Conservation (phyloP, 2,113 vertebrate genomes). For the Triplophysa rosa region DNA sequence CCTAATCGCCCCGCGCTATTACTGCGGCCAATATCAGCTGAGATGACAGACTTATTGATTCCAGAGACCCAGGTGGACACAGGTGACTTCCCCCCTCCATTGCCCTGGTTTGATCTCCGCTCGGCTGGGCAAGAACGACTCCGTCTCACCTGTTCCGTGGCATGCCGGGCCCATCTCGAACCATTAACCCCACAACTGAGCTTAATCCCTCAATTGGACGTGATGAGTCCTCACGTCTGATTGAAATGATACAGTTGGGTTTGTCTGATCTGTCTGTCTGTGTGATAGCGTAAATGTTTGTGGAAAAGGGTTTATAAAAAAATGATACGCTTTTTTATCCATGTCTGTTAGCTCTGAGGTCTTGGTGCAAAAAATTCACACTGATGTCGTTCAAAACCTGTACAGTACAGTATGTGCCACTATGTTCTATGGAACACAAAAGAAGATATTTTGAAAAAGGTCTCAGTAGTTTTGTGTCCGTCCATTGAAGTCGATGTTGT, state of each 20-base stretch:
- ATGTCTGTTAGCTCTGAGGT: too few species aligned
- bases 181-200: constrained; percentile 31
- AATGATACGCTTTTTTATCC: too few species aligned
- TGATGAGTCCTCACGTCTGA: neutral
- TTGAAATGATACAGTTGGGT: neutral
- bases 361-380: too few species aligned
- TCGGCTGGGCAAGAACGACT: constrained; percentile 57
- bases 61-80: constrained; percentile 61
- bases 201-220: constrained; percentile 29
- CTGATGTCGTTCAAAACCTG: too few species aligned
- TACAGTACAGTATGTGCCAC: too few species aligned
- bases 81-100: constrained; percentile 40
- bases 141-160: constrained; percentile 37
- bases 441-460: too few species aligned
- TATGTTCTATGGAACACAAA: too few species aligned
- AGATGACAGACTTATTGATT: constrained; percentile 82
- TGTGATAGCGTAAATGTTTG: neutral
- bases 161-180: constrained; percentile 15
- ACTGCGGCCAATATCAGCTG: constrained; percentile 74
- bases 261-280: neutral
- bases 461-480: too few species aligned
- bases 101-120: constrained; percentile 71
- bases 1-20: constrained; percentile 77
- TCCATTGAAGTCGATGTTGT: too few species aligned
- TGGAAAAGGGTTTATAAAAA: too few species aligned